These are phyloP conservation scores for Glaucidium brasilianum DNA, from an alignment of 2,113 vertebrate genomes.

Conservation along the genomic window DNA sequence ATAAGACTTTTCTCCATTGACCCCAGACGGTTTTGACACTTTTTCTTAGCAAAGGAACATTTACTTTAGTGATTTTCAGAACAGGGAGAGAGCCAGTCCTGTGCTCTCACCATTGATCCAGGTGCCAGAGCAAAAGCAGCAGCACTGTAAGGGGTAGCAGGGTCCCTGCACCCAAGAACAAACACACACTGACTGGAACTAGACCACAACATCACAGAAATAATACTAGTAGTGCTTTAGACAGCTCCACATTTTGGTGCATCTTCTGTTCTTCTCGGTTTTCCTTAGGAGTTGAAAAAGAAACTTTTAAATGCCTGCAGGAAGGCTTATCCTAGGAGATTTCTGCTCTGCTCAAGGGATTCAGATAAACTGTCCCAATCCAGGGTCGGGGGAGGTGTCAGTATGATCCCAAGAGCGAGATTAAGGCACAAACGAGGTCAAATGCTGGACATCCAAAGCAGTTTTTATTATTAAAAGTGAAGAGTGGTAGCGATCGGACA, in stretches of 20 bases:
- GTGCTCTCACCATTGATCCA: fast-evolving
- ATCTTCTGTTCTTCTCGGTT: neutral
- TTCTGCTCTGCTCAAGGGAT: neutral
- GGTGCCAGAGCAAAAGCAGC: neutral
- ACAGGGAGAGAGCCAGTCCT: neutral
- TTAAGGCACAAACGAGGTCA: no score
- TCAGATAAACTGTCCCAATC: neutral
- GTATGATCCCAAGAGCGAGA: no score
- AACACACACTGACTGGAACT: neutral
- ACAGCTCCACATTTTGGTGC: neutral
- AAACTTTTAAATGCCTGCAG: neutral
- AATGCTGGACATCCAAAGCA: no score
- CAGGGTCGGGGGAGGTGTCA: no score
- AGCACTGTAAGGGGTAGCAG: fast-evolving
- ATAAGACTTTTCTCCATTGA: neutral
- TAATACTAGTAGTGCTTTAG: neutral
- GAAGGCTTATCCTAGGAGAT: neutral
- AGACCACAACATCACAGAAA: neutral
- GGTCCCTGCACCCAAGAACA: neutral
- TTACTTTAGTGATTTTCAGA: neutral
- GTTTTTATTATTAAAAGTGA: no score
- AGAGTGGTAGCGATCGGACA: no score
- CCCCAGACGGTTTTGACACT: neutral
- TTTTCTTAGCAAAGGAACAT: neutral
- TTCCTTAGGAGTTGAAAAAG: neutral